Evolutionary conservation across 2,888 invertebrate species (phyloP), one percentile per base, ranked within the genome.

Genomic region (Scaptomyza tumidula): DNA sequence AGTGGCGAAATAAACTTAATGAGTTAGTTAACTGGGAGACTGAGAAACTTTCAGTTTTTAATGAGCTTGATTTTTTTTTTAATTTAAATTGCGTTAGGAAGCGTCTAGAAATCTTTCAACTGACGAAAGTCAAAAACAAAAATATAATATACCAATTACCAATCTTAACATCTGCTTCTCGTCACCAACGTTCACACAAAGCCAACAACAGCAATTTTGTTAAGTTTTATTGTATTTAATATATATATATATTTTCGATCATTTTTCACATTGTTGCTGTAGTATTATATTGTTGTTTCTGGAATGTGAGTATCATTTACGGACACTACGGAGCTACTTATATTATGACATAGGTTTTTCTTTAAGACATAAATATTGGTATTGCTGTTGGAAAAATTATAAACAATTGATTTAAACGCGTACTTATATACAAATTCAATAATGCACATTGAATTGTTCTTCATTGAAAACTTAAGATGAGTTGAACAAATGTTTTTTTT

Each of bases 321-420:
- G 75, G 78, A 82, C 86, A 72, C 86, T 88, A 83, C 86, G 67
- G 66, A 60, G 66, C 88, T 88, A 88, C 86, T 73, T 50, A 50
- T 35, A 50, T 44, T 58, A 53, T 52, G 48, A 68, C 53, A 60
- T 43, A 68, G 61, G 58, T 31, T 46, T 54, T 43, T 43, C 5
- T 54, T 59, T 54, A 56, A 56, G 75, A 75, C 75, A 64, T 77
- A 62, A 53, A 73, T 77, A 69, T 73, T 48, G 59, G 57, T 78
- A 68, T 78, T 72, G 55, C 63, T 43, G 61, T 71, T 85, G 71
- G 85, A 68, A 66, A 73, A 85, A 69, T 81, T 73, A 85, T 70
- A 87, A 82, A 87, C 86, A 81, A 86, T 80, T 82, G 68, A 73
- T 75, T 77, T 62, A 75, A 77, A 76, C 80, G 55, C 66, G 41